phyloP scores from a whole-genome alignment of 2,113 vertebrate genomes.

The Pyrgilauda ruficollis region DNA sequence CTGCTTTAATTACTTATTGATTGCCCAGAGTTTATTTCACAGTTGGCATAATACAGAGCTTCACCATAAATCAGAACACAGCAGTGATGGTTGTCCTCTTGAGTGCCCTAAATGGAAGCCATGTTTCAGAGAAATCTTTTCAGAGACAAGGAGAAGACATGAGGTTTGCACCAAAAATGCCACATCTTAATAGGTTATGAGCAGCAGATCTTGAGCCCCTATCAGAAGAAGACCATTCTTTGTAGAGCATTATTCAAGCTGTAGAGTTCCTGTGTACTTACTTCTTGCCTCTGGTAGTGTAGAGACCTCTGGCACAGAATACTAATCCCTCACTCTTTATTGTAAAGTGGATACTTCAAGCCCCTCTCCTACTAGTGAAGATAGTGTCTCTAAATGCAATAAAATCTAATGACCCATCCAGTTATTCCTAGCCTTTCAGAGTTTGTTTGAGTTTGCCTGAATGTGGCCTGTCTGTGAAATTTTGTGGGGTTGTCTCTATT shows the following conservation, averaged over 20 bases:
- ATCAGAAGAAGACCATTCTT: neutral
- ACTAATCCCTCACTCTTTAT: neutral
- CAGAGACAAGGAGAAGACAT: neutral
- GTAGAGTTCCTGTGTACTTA: neutral
- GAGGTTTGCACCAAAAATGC: neutral
- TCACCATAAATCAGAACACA: slow-evolving; percentile 17
- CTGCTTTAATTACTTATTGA: slow-evolving; percentile 63
- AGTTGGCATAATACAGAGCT: neutral
- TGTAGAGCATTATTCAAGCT: neutral
- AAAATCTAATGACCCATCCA: neutral
- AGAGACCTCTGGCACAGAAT: neutral
- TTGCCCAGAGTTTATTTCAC: slow-evolving; percentile 29
- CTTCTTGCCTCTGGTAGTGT: neutral
- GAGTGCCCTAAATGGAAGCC: neutral
- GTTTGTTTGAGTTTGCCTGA: neutral
- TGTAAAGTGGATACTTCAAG: neutral
- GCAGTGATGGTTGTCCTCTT: neutral
- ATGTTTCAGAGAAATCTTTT: neutral
- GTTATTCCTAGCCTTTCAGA: neutral
- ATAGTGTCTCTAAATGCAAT: neutral
- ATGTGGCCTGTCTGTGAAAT: neutral
- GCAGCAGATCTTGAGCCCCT: neutral
- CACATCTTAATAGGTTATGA: neutral
- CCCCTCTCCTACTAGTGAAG: neutral
- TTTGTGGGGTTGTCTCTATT: neutral